Conservation (phyloP, 2,113 vertebrate genomes). For the Caracal caracal region DNA sequence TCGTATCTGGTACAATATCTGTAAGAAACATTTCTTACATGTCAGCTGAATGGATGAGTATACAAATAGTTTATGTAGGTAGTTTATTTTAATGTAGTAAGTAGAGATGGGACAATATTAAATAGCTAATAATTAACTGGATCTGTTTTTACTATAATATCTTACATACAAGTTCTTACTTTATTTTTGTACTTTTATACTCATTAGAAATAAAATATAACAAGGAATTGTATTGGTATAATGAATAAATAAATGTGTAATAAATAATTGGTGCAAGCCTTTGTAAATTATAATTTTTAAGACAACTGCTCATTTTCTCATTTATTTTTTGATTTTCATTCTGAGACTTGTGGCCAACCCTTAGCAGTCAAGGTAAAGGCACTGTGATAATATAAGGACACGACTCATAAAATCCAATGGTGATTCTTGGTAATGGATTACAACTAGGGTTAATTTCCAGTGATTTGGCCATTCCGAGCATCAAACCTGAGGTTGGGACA, state of each 20-base stretch:
- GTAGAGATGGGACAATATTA: background rate
- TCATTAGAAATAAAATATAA: background rate
- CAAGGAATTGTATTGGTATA: background rate
- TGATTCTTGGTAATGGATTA: background rate
- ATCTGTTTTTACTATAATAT: background rate
- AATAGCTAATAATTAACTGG: background rate
- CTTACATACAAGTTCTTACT: background rate
- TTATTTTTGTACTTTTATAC: conserved; percentile 17
- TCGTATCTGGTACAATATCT: background rate
- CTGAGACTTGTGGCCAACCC: background rate
- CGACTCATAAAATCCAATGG: background rate
- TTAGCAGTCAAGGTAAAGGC: background rate
- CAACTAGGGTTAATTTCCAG: background rate
- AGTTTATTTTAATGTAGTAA: background rate
- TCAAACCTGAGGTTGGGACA: background rate
- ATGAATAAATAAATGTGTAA: background rate
- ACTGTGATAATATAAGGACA: background rate
- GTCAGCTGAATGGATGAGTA: background rate
- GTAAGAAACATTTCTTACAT: background rate
- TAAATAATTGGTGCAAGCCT: background rate
- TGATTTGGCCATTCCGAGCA: background rate
- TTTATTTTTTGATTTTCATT: background rate
- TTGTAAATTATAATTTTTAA: background rate
- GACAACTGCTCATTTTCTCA: background rate
- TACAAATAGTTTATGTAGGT: background rate